Base-by-base conservation (phyloP, 2,113 vertebrate genomes). In the Tupaia chinensis region DNA sequence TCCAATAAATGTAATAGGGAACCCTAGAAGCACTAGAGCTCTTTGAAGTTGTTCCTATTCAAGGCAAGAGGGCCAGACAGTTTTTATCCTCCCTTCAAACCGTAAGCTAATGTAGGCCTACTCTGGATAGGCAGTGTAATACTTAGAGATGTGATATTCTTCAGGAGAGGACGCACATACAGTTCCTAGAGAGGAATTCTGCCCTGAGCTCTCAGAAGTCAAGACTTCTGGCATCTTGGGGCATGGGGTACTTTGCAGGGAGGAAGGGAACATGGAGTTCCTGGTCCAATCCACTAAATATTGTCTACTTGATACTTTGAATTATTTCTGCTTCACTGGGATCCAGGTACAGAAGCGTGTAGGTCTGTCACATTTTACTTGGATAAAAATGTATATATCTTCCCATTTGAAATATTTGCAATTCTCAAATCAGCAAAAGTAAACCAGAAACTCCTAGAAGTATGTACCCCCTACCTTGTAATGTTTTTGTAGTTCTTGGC, bases 361-460 rank as follows among this genome's bases (percentile, higher is more conserved):
- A 80, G 11, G 83, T 89, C 20, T 81, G 12, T 60, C 78, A 20
- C 22, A 87, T 16, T 69, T 85, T 82, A 80, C 32, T 69, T 74
- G 58, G 44, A 23, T 78, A 93, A 79, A 93, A 94, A 73, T 2
- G 69, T 58, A 56, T 34, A 84, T 82, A 65, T 1, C 11, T 92
- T 93, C 22, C 27, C 29, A 25, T 29, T 17, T 87, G 65, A 95
- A 79, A 66, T n/a, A 65, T 77, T 61, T 73, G 15, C 68, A 96
- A 66, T 61, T 73, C 4, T 89, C 34, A 68, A 84, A n/a, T 88
- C 95, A 96, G 69, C 81, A 79, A 91, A 95, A 93, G 23, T 56
- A 85, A 95, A 70, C 1, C 27, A 80, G 56, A 65, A 92, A 12
- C 25, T 68, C 16, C 23, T 53, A 27, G 81, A 91, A 91, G 5